Percentiles rank a stretch among this genome's conserved stretches.
phyloP scores from a whole-genome alignment of 1,140 invertebrate species.

The Drosophila littoralis region DNA sequence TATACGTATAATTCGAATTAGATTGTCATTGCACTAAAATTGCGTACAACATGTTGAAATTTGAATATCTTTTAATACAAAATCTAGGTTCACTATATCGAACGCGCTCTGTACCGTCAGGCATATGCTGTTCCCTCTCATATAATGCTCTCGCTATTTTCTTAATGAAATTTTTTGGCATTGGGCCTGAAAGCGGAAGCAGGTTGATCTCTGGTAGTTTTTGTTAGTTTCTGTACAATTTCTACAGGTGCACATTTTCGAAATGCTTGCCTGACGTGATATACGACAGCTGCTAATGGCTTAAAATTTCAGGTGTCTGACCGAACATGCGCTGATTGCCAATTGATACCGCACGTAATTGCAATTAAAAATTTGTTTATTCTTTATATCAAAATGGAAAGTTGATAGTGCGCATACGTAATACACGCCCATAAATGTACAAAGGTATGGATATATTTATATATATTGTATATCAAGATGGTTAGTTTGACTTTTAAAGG shows the following conservation, averaged over 20 bases:
- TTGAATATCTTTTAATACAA: background rate
- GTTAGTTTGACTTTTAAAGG: constrained; percentile 34
- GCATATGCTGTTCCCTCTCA: background rate
- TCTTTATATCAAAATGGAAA: constrained; percentile 65
- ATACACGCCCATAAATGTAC: constrained; percentile 8
- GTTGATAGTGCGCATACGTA: constrained; percentile 54
- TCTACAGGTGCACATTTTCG: constrained; percentile 60
- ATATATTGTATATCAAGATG: constrained; percentile 15
- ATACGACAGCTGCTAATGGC: constrained; percentile 74
- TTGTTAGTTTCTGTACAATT: constrained; percentile 19
- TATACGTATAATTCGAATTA: too few species aligned
- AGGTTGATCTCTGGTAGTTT: constrained; percentile 30
- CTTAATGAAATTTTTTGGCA: constrained; percentile 44
- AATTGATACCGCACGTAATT: constrained; percentile 62
- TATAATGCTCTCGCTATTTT: constrained; percentile 2
- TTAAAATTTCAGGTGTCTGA: constrained; percentile 58
- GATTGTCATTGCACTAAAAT: background rate
- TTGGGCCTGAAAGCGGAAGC: constrained; percentile 55
- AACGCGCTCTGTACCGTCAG: constrained; percentile 11
- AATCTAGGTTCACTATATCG: background rate
- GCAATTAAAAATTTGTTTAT: constrained; percentile 59
- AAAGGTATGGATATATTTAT: constrained; percentile 13
- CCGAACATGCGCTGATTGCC: constrained; percentile 33
- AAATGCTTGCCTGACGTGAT: constrained; percentile 56
- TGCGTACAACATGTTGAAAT: background rate